These are phyloP conservation scores for Dryococelus australis DNA, from an alignment of 2,888 invertebrate species.

Conservation along the genomic window DNA sequence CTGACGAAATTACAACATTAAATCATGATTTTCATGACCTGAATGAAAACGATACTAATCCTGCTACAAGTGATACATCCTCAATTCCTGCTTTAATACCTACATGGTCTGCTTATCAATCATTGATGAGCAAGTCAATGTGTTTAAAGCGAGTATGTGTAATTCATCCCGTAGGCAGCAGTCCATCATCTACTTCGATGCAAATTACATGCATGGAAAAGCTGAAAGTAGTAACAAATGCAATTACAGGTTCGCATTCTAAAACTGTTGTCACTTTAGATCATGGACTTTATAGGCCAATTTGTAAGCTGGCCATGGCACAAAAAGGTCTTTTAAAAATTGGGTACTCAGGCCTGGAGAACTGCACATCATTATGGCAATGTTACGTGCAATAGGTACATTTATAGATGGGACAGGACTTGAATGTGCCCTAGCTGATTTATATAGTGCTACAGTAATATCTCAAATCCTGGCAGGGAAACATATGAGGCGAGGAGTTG, in stretches of 20 bases:
- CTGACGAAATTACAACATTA: not conserved
- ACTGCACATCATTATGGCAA: not conserved
- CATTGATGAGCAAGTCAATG: not conserved
- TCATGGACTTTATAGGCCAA: constrained; percentile 26
- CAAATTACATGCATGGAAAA: not conserved
- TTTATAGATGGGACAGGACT: constrained; percentile 21
- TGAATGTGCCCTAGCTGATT: constrained; percentile 23
- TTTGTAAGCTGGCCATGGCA: constrained; percentile 20
- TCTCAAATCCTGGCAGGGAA: constrained; percentile 29
- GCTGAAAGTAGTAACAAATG: not conserved
- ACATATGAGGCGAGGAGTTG: constrained; percentile 20
- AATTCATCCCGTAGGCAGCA: constrained; percentile 19
- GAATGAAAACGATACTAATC: not conserved
- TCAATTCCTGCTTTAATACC: too few relatives aligned
- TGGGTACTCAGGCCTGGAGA: not conserved
- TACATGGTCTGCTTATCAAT: constrained; percentile 33
- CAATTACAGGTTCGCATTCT: not conserved
- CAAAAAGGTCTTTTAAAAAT: not conserved
- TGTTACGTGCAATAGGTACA: constrained; percentile 31
- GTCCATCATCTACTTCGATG: not conserved
- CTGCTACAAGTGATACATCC: not conserved
- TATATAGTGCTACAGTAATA: not conserved
- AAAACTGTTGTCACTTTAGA: constrained; percentile 30
- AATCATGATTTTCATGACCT: not conserved
- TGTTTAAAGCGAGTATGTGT: constrained; percentile 13